These are phyloP conservation scores for Phalacrocorax pelagicus DNA, from an alignment of 2,113 vertebrate species.

Conservation along the genomic window DNA sequence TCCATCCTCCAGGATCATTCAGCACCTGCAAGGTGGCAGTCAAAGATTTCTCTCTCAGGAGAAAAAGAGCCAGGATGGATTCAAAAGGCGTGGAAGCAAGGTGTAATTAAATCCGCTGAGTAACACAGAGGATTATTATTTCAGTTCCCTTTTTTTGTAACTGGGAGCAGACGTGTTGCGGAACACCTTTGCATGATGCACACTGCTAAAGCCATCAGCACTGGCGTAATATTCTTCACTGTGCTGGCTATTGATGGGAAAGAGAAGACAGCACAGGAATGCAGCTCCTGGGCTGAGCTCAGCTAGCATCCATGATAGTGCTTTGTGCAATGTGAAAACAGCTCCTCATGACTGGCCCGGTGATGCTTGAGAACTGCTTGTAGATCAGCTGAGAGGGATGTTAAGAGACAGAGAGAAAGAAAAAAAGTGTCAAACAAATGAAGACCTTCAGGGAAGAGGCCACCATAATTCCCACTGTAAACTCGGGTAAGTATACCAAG, in stretches of 20 bases:
- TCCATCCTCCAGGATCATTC: background rate
- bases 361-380: background rate
- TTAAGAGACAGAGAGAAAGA: background rate
- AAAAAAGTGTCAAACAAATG: background rate
- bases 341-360: background rate
- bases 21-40: background rate
- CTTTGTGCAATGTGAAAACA: fast-evolving
- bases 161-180: background rate
- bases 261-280: background rate
- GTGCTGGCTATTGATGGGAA: background rate
- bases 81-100: background rate
- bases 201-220: background rate
- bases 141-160: background rate
- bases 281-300: background rate
- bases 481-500: background rate
- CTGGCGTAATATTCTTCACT: background rate
- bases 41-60: background rate
- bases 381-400: background rate
- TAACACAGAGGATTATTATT: background rate
- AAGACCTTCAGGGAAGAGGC: background rate
- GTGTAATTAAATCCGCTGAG: background rate
- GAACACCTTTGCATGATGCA: background rate
- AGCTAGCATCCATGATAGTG: background rate
- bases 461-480: background rate
- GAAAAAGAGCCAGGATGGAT: background rate